Base-by-base conservation (phyloP, 2,113 vertebrate species). In the Craseonycteris thonglongyai region DNA sequence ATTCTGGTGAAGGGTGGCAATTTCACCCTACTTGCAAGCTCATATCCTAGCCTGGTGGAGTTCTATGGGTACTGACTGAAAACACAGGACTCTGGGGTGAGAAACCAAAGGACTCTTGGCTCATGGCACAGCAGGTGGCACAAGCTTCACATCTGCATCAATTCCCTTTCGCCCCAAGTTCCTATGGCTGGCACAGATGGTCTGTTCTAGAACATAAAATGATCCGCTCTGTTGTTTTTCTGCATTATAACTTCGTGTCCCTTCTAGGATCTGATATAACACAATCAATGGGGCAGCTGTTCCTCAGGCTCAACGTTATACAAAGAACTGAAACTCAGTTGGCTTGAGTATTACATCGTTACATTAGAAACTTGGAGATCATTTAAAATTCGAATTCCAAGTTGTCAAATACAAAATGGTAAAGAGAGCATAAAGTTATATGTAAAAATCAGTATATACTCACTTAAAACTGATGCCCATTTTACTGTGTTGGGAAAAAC, bases 351-450 rank as follows among this genome's bases (percentile, higher is more conserved):
- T 83, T 72, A 83, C 66, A 35, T 95, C 75, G 56, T 89, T 86
- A 71, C 59, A 24, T 91, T 75, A 84, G 68, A 61, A 91, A 33
- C 72, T 78, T 61, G 75, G 87, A 86, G 72, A 71, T 45, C 8
- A 91, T 76, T 93, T 95, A 71, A 93, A 83, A 91, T 79, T 94
- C 33, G 56, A 89, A 88, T 82, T 69, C 30, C 82, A 94, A 65
- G 42, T 82, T 91, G 47, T 71, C 42, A 66, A 68, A 33, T 72
- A 71, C 51, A 54, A 30, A 79, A 74, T 82, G 14, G 49, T 88
- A 87, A 92, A 71, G 51, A 59, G 91, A 90, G 40, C 63, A 91
- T 24, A 47, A n/a, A 86, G 72, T 65, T 24, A 1, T 40, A 15
- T 33, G 13, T 71, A 54, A 96, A 94, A 86, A 56, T 82, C 58